A percentile compares a stretch with the other conserved stretches of the same genome.
phyloP scores from a whole-genome alignment of 1,140 invertebrate genomes.

The Cotesia vestalis region DNA sequence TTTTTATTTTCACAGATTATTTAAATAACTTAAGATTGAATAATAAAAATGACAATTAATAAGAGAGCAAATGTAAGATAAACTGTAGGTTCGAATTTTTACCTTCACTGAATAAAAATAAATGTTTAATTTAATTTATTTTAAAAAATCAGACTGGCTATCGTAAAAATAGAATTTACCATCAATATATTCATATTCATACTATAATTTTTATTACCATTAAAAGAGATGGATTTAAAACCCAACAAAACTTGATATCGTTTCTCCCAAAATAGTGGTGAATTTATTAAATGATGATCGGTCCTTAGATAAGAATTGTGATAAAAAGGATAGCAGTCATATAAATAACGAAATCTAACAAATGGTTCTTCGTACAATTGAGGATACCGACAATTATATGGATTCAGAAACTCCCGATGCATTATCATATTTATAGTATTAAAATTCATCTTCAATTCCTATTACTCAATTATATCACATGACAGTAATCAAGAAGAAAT shows the following conservation, averaged over 20 bases:
- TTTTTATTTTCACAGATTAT: too few relatives aligned
- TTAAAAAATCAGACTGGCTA: too few relatives aligned
- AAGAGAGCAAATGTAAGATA: too few relatives aligned
- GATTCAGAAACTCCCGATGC: neutral
- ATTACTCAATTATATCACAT: neutral
- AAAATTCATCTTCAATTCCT: slow-evolving; percentile 13
- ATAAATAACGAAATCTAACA: slow-evolving; percentile 12
- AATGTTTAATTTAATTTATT: too few relatives aligned
- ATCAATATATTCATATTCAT: too few relatives aligned
- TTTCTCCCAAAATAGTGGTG: slow-evolving; percentile 33
- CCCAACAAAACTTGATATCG: slow-evolving; percentile 20
- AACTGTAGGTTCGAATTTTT: too few relatives aligned
- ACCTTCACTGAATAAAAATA: too few relatives aligned
- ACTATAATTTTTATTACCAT: slow-evolving; percentile 22
- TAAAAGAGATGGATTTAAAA: slow-evolving; percentile 12
- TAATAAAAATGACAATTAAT: too few relatives aligned
- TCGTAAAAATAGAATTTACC: too few relatives aligned
- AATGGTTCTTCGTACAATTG: neutral
- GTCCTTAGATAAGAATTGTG: slow-evolving; percentile 27
- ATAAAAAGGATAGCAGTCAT: slow-evolving; percentile 40
- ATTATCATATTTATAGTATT: neutral
- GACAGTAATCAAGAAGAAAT: neutral
- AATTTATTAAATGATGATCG: slow-evolving; percentile 32
- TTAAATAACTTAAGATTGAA: too few relatives aligned
- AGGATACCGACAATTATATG: neutral